phyloP scores from a whole-genome alignment of 2,797 vertebrate genomes.

The Cossypha heuglini region DNA sequence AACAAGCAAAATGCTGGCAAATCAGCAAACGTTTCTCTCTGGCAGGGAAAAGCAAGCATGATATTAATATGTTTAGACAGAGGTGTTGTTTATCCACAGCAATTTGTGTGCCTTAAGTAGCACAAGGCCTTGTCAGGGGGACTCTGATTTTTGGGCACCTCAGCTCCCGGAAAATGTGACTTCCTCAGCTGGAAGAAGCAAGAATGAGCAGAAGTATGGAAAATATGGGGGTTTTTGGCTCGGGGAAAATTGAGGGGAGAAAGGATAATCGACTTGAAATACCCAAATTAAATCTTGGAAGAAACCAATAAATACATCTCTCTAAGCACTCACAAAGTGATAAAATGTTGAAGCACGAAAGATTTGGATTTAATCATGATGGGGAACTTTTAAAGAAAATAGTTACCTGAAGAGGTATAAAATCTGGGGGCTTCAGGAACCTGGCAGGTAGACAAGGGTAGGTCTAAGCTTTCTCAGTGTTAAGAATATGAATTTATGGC shows the following conservation, averaged over 20 bases:
- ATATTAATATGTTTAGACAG: constrained; percentile 6
- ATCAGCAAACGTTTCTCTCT: background rate
- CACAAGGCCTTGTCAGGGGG: background rate
- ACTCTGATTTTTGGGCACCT: background rate
- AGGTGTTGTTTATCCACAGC: background rate
- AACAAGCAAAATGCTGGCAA: constrained; percentile 16
- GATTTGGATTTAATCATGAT: background rate
- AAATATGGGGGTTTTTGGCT: background rate
- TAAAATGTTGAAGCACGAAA: background rate
- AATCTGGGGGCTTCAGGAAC: background rate
- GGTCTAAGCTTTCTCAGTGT: background rate
- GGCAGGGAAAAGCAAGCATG: background rate
- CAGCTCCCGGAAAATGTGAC: background rate
- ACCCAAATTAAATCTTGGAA: background rate
- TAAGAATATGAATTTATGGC: background rate
- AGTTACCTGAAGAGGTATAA: background rate
- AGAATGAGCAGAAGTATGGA: background rate
- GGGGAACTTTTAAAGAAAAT: background rate
- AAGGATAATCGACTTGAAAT: background rate
- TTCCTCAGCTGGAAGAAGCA: background rate
- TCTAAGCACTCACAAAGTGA: background rate
- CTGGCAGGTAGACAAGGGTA: background rate
- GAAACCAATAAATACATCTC: background rate
- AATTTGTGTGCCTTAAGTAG: background rate
- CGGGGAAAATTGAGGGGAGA: background rate